Base-by-base conservation (phyloP, 2,888 invertebrate species). In the Apamea crenata region DNA sequence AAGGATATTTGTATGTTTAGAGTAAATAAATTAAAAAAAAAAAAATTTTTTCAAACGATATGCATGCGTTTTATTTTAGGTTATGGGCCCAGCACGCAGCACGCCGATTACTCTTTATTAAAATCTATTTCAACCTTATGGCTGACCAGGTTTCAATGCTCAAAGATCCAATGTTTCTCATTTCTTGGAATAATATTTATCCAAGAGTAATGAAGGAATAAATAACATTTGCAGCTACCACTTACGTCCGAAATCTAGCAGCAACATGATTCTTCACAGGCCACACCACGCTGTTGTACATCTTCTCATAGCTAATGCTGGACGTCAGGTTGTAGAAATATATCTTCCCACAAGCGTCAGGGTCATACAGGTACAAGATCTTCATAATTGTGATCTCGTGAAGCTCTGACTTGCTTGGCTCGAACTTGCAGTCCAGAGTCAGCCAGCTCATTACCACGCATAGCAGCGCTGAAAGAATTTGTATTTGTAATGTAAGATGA, bases 291-390 rank as follows among this genome's bases (percentile, higher is more conserved):
- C 91, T 92, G 0, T 92, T 91, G 4, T 89, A 82, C 0, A 83
- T 21, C 14, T 81, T 81, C 0, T 90, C 81, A 2, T 76, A 47
- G 14, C 65, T 77, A 1, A 78, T 18, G 5, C 85, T 83, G 0
- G 87, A 78, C 1, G 95, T 95, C 83, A 94, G 90, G 88, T 96
- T 96, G 87, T 96, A 96, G 90, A 95, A 95, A 75, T 92, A 91
- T 6, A 95, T 82, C 18, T 92, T 88, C 0, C 92, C 94, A 74
- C 96, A 96, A 0, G 94, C 93, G 12, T 88, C 91, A 32, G 96
- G 96, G 77, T 97, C 96, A 84, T 96, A 95, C 0, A 96, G 88
- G 81, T 96, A 97, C 3, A 96, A 84, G 10, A 96, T 87, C 84
- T 96, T 96, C 53, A 94, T 90, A 18, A 96, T 84, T 0, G 96